phyloP scores from a whole-genome alignment of 2,113 vertebrate species.

The Carassius gibelio region DNA sequence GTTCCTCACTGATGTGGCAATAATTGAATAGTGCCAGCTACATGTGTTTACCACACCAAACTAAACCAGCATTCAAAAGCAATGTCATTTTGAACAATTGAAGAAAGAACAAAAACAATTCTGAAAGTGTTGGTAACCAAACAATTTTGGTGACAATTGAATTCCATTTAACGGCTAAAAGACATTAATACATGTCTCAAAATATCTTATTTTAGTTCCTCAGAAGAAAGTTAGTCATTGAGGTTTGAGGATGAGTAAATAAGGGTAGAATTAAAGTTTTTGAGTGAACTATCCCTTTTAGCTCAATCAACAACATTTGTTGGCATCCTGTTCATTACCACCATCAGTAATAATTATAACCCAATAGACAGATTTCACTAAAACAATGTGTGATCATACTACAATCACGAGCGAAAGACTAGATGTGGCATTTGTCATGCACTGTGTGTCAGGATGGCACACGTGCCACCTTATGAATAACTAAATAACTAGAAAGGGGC shows the following conservation, averaged over 20 bases:
- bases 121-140: too few relatives aligned
- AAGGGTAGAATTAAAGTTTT: too few relatives aligned
- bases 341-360: not conserved
- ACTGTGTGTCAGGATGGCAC: slow-evolving; percentile 71
- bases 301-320: not conserved
- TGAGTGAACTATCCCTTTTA: not conserved
- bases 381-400: not conserved
- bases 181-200: too few relatives aligned
- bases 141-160: too few relatives aligned
- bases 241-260: too few relatives aligned
- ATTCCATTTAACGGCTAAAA: too few relatives aligned
- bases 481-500: slow-evolving; percentile 67
- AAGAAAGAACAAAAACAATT: too few relatives aligned
- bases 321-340: not conserved
- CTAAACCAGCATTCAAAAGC: slow-evolving; percentile 34
- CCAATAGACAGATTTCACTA: not conserved
- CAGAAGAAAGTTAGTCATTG: too few relatives aligned
- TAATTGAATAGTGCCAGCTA: slow-evolving; percentile 64
- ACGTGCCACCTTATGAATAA: slow-evolving; percentile 74
- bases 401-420: not conserved
- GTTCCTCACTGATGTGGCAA: slow-evolving; percentile 62
- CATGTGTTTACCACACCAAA: slow-evolving; percentile 62
- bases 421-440: slow-evolving; percentile 68
- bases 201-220: too few relatives aligned
- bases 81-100: not conserved